These are phyloP conservation scores for Drosophila burlai DNA, from an alignment of 1,140 invertebrate species.

Conservation along the genomic window DNA sequence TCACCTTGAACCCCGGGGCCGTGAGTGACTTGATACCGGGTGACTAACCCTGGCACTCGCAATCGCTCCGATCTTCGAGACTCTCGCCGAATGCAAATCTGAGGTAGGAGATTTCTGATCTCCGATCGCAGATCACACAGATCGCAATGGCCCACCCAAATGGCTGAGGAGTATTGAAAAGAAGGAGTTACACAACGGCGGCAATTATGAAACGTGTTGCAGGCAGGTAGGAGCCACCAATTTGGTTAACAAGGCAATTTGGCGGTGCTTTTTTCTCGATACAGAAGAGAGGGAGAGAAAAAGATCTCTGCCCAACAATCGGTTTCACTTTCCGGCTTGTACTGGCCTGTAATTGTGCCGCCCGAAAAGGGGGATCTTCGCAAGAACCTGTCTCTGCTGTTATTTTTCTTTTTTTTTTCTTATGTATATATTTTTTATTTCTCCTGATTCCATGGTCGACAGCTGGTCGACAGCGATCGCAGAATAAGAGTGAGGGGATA, in stretches of 20 bases:
- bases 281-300: background rate
- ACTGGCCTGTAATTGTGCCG: constrained; percentile 77
- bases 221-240: constrained; percentile 58
- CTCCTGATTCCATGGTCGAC: constrained; percentile 28
- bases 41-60: constrained; percentile 59
- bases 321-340: constrained; percentile 77
- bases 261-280: constrained; percentile 30
- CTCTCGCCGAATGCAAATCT: constrained; percentile 19
- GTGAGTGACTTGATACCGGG: constrained; percentile 32
- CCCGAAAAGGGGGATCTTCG: constrained; percentile 24
- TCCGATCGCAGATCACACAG: background rate
- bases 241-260: constrained; percentile 82
- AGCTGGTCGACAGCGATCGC: constrained; percentile 22
- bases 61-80: constrained; percentile 47
- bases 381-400: constrained; percentile 44
- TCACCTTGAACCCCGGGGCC: constrained; percentile 67
- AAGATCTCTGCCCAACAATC: constrained; percentile 32
- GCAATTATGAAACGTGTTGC: constrained; percentile 57
- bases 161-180: constrained; percentile 8
- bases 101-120: background rate
- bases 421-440: background rate
- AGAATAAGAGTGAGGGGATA: background rate
- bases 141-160: constrained; percentile 50
- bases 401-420: constrained; percentile 5
- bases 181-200: constrained; percentile 59